Base-by-base conservation (phyloP, 2,888 invertebrate species). In the Trisateles emortualis region DNA sequence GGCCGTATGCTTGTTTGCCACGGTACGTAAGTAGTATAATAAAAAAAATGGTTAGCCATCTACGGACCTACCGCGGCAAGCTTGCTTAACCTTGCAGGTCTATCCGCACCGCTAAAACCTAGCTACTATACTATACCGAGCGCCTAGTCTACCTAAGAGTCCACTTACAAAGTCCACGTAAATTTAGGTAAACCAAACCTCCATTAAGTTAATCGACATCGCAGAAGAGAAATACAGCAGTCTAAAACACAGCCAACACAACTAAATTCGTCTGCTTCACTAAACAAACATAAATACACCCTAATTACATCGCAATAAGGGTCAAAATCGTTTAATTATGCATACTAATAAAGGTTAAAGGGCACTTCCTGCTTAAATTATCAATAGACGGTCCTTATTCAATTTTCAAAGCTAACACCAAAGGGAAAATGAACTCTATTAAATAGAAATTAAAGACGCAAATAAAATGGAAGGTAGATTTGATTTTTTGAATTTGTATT, bases 281-380 rank as follows among this genome's bases (percentile, higher is more conserved):
- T 0, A 32, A 11, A 32, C 32, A 32, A 6, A 11, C 19, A 14
- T 5, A 17, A 40, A 2, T 16, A 40, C 2, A 45, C 38, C 19
- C 17, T 16, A 38, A 38, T 9, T 0, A 1, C 2, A 10, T 9
- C 2, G 11, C 0, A 17, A 50, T 41, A 54, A 44, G 14, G 61
- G 24, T 42, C 13, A 38, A 54, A 54, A 22, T 50, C 22, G 26
- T n/a, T 30, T 39, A 39, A 38, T 26, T 13, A n/a, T 10, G 5
- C 9, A 3, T 11, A 24, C 14, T 36, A 42, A 32, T 43, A 44
- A 52, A 44, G 39, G 45, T 50, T 43, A 48, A 43, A 52, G 50
- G 55, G 39, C 46, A 64, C 51, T 79, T 78, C 81, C 80, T 75
- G 58, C 71, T 78, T 76, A 59, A 72, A 72, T 71, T 66, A 75